Evolutionary conservation across 2,888 invertebrate species (phyloP).

Genomic region (Drosophila rubida): DNA sequence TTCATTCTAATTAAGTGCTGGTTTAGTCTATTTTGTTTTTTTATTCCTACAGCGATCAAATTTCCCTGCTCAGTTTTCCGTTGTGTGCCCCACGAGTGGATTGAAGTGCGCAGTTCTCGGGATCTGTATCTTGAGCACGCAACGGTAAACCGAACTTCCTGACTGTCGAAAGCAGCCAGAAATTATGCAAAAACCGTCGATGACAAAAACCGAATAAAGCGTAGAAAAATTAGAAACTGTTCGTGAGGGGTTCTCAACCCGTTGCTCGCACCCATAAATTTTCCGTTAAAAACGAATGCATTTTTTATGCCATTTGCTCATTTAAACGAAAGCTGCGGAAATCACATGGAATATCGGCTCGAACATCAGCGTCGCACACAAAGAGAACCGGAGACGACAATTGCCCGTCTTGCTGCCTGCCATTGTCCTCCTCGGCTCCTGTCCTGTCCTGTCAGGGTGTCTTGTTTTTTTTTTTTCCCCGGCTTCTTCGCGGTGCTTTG

Average conservation of each 20-base stretch:
- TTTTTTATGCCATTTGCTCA: slow-evolving; percentile 66
- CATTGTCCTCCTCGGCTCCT: slow-evolving; percentile 35
- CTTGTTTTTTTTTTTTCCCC: slow-evolving; percentile 22
- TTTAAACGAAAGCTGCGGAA: slow-evolving; percentile 70
- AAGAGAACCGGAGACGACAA: slow-evolving; percentile 64
- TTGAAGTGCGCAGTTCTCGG: slow-evolving; percentile 46
- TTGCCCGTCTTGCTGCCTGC: slow-evolving; percentile 61
- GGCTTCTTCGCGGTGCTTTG: no score
- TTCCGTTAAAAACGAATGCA: slow-evolving; percentile 77
- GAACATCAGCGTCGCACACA: slow-evolving; percentile 40
- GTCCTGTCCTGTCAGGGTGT: slow-evolving; percentile 46
- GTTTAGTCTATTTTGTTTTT: slow-evolving; percentile 1
- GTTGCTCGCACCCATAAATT: slow-evolving; percentile 65
- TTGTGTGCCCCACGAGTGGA: no score
- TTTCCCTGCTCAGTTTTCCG: slow-evolving; percentile 49
- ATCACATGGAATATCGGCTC: slow-evolving; percentile 53
- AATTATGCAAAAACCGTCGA: slow-evolving; percentile 49
- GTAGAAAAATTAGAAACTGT: slow-evolving; percentile 8
- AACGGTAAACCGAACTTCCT: slow-evolving; percentile 51
- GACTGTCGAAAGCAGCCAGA: slow-evolving; percentile 17
- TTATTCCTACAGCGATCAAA: slow-evolving; percentile 39
- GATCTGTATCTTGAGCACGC: slow-evolving; percentile 76
- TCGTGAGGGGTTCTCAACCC: slow-evolving; percentile 24
- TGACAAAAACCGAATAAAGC: background rate
- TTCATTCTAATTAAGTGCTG: slow-evolving; percentile 4